Percentiles rank a stretch among this genome's conserved stretches.
These are phyloP conservation scores for Neuroterus valhalla DNA, from an alignment of 1,140 invertebrate genomes.

Conservation along the genomic window DNA sequence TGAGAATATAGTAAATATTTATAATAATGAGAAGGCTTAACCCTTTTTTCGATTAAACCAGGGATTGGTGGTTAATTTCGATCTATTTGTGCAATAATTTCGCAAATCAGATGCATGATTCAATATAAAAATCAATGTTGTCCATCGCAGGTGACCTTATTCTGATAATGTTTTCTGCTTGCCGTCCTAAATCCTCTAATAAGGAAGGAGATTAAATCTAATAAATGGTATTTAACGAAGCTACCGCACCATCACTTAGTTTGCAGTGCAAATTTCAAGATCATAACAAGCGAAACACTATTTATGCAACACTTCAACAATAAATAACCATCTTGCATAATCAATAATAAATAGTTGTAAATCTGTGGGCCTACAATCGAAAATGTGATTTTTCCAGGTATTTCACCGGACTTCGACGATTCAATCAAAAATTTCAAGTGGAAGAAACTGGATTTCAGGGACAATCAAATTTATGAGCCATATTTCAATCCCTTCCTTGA, in stretches of 20 bases:
- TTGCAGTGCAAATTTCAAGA: constrained; percentile 1
- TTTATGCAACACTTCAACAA: constrained; percentile 1
- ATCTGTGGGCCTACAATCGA: not conserved
- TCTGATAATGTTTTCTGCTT: not conserved
- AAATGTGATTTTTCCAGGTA: no score
- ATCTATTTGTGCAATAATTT: no score
- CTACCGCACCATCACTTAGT: not conserved
- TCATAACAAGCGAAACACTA: not conserved
- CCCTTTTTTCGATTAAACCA: no score
- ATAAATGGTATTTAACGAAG: not conserved
- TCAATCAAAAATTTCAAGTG: no score
- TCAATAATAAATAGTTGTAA: not conserved
- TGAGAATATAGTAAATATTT: no score
- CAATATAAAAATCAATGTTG: not conserved
- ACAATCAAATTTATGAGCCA: no score
- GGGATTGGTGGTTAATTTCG: no score
- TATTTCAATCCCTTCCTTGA: no score
- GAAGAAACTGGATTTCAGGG: no score
- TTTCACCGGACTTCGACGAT: no score
- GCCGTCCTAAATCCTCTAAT: not conserved
- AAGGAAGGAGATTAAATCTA: not conserved
- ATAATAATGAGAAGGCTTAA: no score
- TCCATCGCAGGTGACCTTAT: not conserved
- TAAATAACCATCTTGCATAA: not conserved
- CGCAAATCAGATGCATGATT: not conserved